phyloP scores from a whole-genome alignment of 2,888 invertebrate species.

The Conops quadrifasciatus region DNA sequence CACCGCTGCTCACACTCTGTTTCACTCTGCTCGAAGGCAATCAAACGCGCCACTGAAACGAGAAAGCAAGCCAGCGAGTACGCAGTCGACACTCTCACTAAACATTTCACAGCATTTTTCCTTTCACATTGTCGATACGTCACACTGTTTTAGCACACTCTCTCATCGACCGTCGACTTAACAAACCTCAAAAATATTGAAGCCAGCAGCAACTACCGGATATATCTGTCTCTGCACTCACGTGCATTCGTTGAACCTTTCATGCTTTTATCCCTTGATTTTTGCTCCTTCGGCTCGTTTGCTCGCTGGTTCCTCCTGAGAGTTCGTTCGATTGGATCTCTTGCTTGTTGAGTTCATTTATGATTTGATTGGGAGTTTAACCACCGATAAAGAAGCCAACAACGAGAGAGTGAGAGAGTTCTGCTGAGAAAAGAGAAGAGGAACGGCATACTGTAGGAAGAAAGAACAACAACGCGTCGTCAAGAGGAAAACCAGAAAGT shows the following conservation, averaged over 20 bases:
- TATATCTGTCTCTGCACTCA: constrained; percentile 42
- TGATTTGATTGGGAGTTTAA: constrained; percentile 59
- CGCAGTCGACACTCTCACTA: constrained; percentile 1
- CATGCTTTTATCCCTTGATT: too few relatives aligned
- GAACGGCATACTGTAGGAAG: too few relatives aligned
- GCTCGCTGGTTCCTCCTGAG: neutral
- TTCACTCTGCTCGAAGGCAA: constrained; percentile 23
- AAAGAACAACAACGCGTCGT: too few relatives aligned
- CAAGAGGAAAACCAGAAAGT: constrained; percentile 59
- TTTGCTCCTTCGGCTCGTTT: neutral
- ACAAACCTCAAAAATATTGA: neutral
- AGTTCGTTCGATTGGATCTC: constrained; percentile 45
- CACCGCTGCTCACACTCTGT: constrained; percentile 9
- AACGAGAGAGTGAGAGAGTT: constrained; percentile 45
- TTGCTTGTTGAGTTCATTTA: constrained; percentile 40
- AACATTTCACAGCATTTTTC: constrained; percentile 10
- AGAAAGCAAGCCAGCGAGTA: constrained; percentile 36
- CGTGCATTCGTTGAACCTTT: constrained; percentile 12
- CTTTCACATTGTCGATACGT: neutral
- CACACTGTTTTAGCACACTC: constrained; percentile 12
- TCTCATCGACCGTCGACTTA: neutral
- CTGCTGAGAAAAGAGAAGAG: too few relatives aligned
- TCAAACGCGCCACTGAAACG: constrained; percentile 4
- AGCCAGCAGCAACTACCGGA: constrained; percentile 16
- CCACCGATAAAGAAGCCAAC: constrained; percentile 60